Evolutionary conservation across 2,797 vertebrate genomes (phyloP), one percentile per base, ranked within the genome.

Genomic region (Tokudaia muenninki): DNA sequence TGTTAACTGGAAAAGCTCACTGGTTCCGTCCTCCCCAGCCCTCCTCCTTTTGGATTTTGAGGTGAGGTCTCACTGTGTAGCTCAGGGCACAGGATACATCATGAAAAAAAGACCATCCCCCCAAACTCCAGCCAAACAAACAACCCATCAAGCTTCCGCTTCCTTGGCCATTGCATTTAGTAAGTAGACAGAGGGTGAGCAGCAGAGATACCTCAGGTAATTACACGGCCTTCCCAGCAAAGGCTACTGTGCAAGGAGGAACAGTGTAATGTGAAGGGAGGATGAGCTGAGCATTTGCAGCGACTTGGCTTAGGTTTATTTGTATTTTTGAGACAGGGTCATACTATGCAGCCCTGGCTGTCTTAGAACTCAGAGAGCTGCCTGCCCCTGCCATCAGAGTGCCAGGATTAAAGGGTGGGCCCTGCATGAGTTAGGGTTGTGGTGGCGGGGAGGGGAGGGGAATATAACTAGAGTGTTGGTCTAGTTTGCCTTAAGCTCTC

Each of bases 1-100:
- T 82, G 61, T 89, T 96, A 92, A 93, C 63, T 90, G 74, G 79
- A 31, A 93, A 94, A 89, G 17, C 0, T 7, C 31, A 75, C 72
- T 22, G 7, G 44, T 82, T 93, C 92, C n/a, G 12, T 90, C 31
- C 26, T 47, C 31, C 1, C 21, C 50, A 6, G 31, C 2, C 70
- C 10, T 21, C 24, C 24, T 31, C 34, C 7, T 59, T 31, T 7
- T 59, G 26, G 29, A 34, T 44, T 41, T 59, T 44, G 52, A 88
- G 52, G 44, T 34, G 29, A 47, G 44, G 63, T 86, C 44, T 80
- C 9, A 67, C 29, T 41, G 13, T 37, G 67, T 57, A 72, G 47
- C 65, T 72, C n/a, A 72, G 63, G 26, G 75, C 90, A 90, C n/a
- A 96, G 4, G 57, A 70, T 75, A 79, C 24, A 74, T 55, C 9